Percentiles rank a stretch among this genome's conserved stretches.
phyloP scores from a whole-genome alignment of 2,888 invertebrate species.

The Sepioteuthis lessoniana region DNA sequence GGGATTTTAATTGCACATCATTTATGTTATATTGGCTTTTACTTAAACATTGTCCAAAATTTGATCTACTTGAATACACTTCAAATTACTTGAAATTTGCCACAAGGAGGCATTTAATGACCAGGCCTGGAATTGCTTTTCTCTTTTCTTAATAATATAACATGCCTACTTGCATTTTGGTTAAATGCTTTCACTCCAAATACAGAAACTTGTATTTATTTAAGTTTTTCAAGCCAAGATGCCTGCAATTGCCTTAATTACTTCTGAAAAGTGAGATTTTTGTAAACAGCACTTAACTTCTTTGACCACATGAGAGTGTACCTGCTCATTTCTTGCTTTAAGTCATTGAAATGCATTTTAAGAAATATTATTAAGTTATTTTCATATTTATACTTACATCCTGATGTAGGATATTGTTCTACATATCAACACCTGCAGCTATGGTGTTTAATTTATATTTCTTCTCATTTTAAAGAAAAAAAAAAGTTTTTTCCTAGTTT shows the following conservation, averaged over 20 bases:
- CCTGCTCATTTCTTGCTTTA: background rate
- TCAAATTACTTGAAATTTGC: constrained; percentile 33
- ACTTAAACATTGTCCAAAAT: background rate
- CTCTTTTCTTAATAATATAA: background rate
- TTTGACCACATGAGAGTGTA: background rate
- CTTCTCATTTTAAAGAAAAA: background rate
- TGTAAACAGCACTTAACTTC: constrained; percentile 33
- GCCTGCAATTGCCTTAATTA: background rate
- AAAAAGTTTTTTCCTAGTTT: background rate
- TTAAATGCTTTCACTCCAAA: background rate
- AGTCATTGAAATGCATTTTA: background rate
- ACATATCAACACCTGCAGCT: background rate
- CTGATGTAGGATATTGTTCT: background rate
- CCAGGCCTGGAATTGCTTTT: constrained; percentile 7
- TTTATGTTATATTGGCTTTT: background rate
- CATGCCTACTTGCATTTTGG: constrained; percentile 33
- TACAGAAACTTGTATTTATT: background rate
- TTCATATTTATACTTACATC: background rate
- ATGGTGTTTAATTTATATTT: background rate
- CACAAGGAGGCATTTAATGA: constrained; percentile 11
- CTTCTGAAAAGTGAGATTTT: constrained; percentile 19
- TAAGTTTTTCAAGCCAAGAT: background rate
- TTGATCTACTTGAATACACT: constrained; percentile 21
- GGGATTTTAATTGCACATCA: constrained; percentile 33
- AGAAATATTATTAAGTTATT: background rate